Evolutionary conservation across 2,113 vertebrate genomes (phyloP), one percentile per base, ranked within the genome.

Genomic region (Halcyon senegalensis): DNA sequence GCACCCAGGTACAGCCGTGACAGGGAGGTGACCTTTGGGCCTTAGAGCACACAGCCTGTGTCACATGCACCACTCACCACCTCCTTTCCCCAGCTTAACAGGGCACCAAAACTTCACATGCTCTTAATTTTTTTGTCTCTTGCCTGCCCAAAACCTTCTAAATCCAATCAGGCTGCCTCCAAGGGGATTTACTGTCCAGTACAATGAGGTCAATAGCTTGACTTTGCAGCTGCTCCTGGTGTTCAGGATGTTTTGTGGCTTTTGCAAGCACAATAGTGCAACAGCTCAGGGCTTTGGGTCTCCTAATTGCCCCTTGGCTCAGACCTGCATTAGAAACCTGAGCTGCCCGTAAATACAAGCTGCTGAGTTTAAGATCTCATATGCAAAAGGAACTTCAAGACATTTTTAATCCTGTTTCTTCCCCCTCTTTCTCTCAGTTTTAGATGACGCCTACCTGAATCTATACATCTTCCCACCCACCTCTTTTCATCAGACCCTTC

Each of bases 241-340:
- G 85, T 81, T 91, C 13, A 14, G 59, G 39, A 41, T 1, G 1
- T 20, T 76, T 13, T 0, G 2, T 81, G 76, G 41, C 51, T 55
- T 58, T 62, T 7, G 10, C 50, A 21, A 58, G 44, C 23, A 0
- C 1, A 0, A 4, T 3, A 1, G 17, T 11, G 31, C 3, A 6
- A 77, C 0, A 0, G 59, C 80, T 87, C 37, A 16, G 73, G 50
- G 67, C 67, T 76, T 39, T 2, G 4, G 53, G 35, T 62, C 27
- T 60, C 27, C 35, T 69, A 13, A 37, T 35, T 75, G 77, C 35
- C 74, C 85, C 69, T 94, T 68, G 35, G 17, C 88, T 85, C 67
- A 79, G 70, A 76, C 25, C 33, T 88, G 50, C 92, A 86, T 93
- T 93, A 90, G 83, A 4, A 24, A 53, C 86, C 79, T n/a, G 28